A percentile compares a stretch with the other conserved stretches of the same genome.
Evolutionary conservation across 2,797 vertebrate genomes (phyloP).

Genomic region (Dicrostonyx torquatus): DNA sequence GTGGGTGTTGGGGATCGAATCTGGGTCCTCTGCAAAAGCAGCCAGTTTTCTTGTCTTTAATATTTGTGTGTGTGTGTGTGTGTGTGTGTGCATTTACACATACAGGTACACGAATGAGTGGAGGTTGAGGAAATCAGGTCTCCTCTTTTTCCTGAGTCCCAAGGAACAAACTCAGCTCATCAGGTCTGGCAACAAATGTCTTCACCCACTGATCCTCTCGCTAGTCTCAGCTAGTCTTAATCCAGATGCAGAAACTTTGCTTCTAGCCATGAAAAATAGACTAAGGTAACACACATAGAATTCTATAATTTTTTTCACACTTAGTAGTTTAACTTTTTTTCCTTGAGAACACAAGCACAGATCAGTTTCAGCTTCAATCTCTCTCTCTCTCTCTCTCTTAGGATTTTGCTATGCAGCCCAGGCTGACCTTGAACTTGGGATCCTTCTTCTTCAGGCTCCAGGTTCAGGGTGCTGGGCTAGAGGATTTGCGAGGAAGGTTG

Average conservation of each 20-base stretch:
- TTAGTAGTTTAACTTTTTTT: not conserved
- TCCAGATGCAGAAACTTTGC: not conserved
- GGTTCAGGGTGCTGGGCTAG: not conserved
- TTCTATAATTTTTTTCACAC: not conserved
- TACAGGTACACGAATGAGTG: not conserved
- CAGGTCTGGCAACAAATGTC: not conserved
- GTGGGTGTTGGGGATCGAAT: not conserved
- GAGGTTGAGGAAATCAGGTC: not conserved
- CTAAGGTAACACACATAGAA: not conserved
- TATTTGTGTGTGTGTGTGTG: not conserved
- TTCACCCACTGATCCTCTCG: not conserved
- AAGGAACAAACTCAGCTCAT: not conserved
- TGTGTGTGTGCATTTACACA: not conserved
- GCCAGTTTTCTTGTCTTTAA: not conserved
- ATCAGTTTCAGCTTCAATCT: not conserved
- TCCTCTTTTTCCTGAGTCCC: not conserved
- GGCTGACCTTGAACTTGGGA: not conserved
- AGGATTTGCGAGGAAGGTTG: not conserved
- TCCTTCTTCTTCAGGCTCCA: not conserved
- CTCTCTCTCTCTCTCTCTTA: not conserved
- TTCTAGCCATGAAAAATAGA: not conserved
- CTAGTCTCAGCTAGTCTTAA: not conserved
- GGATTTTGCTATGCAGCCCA: not conserved
- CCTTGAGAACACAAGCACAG: not conserved
- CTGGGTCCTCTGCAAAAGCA: not conserved